Percentiles rank a stretch among this genome's conserved stretches.
Evolutionary conservation across 2,888 invertebrate species (phyloP).

Genomic region (Anorthoa munda): DNA sequence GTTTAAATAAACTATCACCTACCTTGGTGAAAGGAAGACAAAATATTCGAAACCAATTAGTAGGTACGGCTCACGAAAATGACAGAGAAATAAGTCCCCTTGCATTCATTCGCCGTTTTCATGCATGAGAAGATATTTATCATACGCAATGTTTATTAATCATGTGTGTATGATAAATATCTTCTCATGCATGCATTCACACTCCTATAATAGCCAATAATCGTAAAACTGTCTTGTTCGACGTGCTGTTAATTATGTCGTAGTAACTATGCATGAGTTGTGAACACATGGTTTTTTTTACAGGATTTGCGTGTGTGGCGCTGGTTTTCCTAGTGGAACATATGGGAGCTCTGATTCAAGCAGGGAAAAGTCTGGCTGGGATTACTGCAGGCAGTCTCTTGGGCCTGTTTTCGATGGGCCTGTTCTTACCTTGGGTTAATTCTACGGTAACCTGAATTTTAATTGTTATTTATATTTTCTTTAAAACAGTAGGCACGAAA

Average conservation of each 20-base stretch:
- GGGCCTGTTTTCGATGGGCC: slow-evolving; percentile 93
- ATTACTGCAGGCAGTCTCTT: slow-evolving; percentile 94
- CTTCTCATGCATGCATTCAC: too few relatives aligned
- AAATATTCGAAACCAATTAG: not conserved
- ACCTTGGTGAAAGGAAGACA: too few relatives aligned
- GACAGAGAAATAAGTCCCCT: not conserved
- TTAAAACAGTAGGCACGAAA: not conserved
- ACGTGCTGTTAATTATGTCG: slow-evolving; percentile 30
- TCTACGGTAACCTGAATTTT: slow-evolving; percentile 87
- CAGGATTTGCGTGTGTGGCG: slow-evolving; percentile 92
- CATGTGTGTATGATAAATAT: not conserved
- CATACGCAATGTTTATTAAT: slow-evolving; percentile 1
- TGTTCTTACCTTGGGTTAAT: slow-evolving; percentile 93
- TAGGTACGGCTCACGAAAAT: not conserved
- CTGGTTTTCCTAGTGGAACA: slow-evolving; percentile 94
- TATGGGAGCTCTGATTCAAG: slow-evolving; percentile 93
- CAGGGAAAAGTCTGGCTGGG: slow-evolving; percentile 93
- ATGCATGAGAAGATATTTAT: slow-evolving; percentile 13
- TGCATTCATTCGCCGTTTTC: slow-evolving; percentile 4
- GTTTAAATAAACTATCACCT: not conserved
- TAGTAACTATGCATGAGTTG: not conserved
- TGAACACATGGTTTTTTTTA: slow-evolving; percentile 32
- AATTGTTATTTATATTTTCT: not conserved
- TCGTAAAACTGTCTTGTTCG: slow-evolving; percentile 45
- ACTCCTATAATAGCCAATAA: slow-evolving; percentile 36